These are phyloP conservation scores for Vireo altiloquus DNA, from an alignment of 2,113 vertebrate genomes.

Conservation along the genomic window DNA sequence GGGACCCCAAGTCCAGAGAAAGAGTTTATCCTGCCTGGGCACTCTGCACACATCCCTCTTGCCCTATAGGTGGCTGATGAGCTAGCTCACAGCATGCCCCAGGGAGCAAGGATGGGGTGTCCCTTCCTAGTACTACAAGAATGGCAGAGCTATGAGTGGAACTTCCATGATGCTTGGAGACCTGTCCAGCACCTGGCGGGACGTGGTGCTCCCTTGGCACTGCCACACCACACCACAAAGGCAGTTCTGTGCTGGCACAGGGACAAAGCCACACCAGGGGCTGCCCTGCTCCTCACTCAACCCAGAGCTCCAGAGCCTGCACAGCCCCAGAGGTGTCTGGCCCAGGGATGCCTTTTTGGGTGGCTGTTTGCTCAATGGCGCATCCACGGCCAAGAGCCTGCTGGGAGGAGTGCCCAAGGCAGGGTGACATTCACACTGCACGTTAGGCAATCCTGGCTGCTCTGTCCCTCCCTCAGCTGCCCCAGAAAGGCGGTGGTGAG, in stretches of 20 bases:
- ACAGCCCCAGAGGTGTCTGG: neutral
- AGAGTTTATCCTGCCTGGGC: neutral
- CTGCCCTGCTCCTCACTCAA: rapidly evolving
- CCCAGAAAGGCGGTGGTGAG: constrained; percentile 11
- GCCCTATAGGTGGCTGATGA: too few species aligned
- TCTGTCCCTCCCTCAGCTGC: neutral
- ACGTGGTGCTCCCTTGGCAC: neutral
- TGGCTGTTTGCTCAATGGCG: neutral
- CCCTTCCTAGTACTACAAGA: neutral
- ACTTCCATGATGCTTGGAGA: neutral
- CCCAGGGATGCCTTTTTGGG: neutral
- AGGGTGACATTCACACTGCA: neutral
- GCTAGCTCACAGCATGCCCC: neutral
- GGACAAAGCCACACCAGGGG: rapidly evolving
- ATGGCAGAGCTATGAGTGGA: neutral
- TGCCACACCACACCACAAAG: neutral
- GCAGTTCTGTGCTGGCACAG: rapidly evolving
- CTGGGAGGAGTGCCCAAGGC: neutral
- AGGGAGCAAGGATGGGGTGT: neutral
- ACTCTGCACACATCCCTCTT: neutral
- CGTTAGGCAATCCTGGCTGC: neutral
- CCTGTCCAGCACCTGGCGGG: neutral
- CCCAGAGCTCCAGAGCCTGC: rapidly evolving
- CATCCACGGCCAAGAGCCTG: neutral
- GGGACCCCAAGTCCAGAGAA: neutral